A percentile compares a stretch with the other conserved stretches of the same genome.
These are phyloP conservation scores for Cliona cf. orientalis DNA, from an alignment of 37 sponge, comb jelly and placozoan genomes.

Conservation along the genomic window DNA sequence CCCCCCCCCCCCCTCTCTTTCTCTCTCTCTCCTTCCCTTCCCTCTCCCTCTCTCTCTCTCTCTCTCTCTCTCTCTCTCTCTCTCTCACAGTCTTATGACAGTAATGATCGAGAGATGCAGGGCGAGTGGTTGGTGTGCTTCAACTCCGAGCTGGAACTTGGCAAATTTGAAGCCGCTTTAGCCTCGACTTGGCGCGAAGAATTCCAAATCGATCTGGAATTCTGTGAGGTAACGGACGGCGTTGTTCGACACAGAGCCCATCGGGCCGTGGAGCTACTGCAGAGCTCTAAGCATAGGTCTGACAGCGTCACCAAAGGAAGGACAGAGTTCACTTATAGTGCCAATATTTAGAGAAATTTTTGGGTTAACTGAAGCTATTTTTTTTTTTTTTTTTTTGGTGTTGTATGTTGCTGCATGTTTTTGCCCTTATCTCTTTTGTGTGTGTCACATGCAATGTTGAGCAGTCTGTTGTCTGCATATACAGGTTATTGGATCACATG, in stretches of 20 bases:
- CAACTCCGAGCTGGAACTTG: slow-evolving; percentile 74
- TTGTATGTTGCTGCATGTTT: too few species aligned
- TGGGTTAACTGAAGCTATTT: too few species aligned
- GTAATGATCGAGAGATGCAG: neutral
- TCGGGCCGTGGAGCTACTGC: slow-evolving; percentile 60
- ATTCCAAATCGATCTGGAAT: slow-evolving; percentile 55
- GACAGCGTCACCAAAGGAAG: slow-evolving; percentile 81
- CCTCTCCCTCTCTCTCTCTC: neutral
- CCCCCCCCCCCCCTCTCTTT: too few species aligned
- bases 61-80: neutral
- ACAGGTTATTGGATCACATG: too few species aligned
- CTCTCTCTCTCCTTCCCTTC: too few species aligned
- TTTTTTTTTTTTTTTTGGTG: too few species aligned
- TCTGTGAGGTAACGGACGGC: slow-evolving; percentile 35
- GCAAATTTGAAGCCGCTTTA: slow-evolving; percentile 70
- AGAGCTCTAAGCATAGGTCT: slow-evolving; percentile 44
- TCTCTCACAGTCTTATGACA: slow-evolving; percentile 25
- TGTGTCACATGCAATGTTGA: too few species aligned
- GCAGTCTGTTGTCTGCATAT: too few species aligned
- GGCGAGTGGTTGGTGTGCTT: slow-evolving; percentile 86
- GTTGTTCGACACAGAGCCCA: slow-evolving; percentile 13
- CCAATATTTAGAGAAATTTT: too few species aligned
- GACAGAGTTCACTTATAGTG: slow-evolving; percentile 44
- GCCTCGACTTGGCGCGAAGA: slow-evolving; percentile 52
- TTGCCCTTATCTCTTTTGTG: too few species aligned